Percentiles rank a stretch among this genome's conserved stretches.
Evolutionary conservation across 1,140 invertebrate genomes (phyloP).

Genomic region (Pseudomyrmex cubaensis): DNA sequence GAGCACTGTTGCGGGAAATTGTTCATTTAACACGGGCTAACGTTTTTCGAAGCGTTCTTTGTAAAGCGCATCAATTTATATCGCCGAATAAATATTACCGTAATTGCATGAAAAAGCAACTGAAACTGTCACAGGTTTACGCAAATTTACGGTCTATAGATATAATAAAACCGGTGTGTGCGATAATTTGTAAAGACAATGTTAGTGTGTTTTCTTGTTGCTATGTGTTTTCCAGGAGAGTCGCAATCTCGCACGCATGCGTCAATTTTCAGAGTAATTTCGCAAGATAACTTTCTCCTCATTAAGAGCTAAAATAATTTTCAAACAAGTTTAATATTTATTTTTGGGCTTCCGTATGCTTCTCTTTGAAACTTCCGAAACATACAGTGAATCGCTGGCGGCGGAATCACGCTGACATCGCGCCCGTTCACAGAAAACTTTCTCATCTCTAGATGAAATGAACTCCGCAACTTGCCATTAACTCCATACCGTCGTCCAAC

Average conservation of each 20-base stretch:
- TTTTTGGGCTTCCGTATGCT: conserved; percentile 30
- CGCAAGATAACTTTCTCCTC: not conserved
- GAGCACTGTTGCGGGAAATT: conserved; percentile 17
- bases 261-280: conserved; percentile 13
- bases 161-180: not conserved
- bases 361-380: conserved; percentile 49
- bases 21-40: conserved; percentile 39
- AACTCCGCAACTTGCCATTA: conserved; percentile 54
- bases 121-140: not conserved
- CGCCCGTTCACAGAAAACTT: conserved; percentile 51
- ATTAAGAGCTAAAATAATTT: conserved; percentile 40
- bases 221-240: not conserved
- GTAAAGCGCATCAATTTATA: conserved; percentile 49
- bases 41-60: conserved; percentile 50
- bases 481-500: conserved; percentile 12
- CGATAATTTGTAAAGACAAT: not conserved
- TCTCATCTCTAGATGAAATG: conserved; percentile 50
- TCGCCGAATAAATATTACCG: conserved; percentile 46
- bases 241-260: not conserved
- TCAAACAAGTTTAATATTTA: conserved; percentile 36
- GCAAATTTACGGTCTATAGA: not conserved
- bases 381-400: conserved; percentile 48
- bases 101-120: conserved; percentile 25
- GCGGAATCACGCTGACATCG: conserved; percentile 54
- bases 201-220: not conserved